Percentiles rank a stretch among this genome's conserved stretches.
Conservation (phyloP, 2,113 vertebrate species). For the Dipodomys merriami region DNA sequence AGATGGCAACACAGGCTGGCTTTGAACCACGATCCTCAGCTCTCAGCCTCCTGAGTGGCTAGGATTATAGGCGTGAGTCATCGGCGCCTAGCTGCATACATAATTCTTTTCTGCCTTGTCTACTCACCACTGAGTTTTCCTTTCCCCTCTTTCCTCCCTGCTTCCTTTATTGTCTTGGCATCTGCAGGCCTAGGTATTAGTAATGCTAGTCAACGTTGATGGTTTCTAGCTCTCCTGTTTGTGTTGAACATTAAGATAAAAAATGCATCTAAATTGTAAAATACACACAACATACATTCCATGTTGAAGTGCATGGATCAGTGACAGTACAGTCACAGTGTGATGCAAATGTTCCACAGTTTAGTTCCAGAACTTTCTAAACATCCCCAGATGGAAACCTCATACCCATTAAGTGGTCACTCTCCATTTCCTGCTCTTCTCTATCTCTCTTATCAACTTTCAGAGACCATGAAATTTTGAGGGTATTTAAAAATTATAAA, state of each 20-base stretch:
- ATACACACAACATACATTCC: neutral
- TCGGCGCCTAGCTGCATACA: too few species aligned
- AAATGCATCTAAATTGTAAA: neutral
- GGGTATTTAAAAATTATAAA: neutral
- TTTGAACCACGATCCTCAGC: too few species aligned
- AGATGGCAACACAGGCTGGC: too few species aligned
- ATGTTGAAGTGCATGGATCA: neutral
- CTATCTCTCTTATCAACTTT: neutral
- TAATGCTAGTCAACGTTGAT: rapidly evolving
- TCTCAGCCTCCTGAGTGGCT: too few species aligned
- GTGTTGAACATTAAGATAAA: neutral
- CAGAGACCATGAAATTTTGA: neutral
- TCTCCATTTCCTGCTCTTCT: neutral
- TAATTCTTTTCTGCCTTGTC: neutral
- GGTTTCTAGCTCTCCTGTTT: neutral
- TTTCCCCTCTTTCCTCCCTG: rapidly evolving
- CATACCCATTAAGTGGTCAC: too few species aligned
- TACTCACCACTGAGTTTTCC: too few species aligned
- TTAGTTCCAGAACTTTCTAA: neutral
- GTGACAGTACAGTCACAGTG: neutral
- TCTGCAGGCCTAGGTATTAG: rapidly evolving
- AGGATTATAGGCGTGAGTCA: too few species aligned
- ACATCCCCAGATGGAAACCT: neutral
- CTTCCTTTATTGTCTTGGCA: neutral
- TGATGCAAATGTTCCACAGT: rapidly evolving